Conservation (phyloP, 2,797 vertebrate species). For the Danio tinwini region DNA sequence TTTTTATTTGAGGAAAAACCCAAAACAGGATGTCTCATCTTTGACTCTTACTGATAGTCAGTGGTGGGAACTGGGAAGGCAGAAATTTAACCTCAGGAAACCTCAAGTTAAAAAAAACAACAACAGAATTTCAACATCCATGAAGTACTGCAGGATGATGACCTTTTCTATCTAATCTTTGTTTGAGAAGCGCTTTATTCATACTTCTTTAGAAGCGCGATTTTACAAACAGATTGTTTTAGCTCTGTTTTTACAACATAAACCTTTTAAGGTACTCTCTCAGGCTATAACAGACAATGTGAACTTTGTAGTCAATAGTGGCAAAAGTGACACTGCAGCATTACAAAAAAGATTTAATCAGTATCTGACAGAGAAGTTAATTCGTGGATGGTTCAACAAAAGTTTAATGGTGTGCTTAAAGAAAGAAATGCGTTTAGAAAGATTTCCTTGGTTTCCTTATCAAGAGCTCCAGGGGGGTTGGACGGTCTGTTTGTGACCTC, state of each 20-base stretch:
- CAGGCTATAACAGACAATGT: not conserved
- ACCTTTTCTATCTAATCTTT: not conserved
- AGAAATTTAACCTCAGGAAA: not conserved
- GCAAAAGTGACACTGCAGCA: not conserved
- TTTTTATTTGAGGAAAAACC: too few species aligned
- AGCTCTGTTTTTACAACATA: not conserved
- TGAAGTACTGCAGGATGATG: not conserved
- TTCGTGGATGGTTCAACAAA: not conserved
- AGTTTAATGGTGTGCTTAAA: conserved; percentile 1
- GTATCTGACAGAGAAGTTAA: not conserved
- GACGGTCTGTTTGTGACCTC: not conserved
- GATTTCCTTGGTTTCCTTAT: conserved; percentile 10
- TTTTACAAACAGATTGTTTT: not conserved
- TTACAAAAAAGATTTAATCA: conserved; percentile 14
- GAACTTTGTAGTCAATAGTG: not conserved
- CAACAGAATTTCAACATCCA: not conserved
- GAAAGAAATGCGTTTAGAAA: not conserved
- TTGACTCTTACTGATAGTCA: not conserved
- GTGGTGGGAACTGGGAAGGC: not conserved
- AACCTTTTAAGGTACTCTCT: not conserved
- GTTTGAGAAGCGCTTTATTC: not conserved
- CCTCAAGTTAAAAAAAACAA: not conserved
- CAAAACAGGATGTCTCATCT: too few species aligned
- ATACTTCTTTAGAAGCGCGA: not conserved
- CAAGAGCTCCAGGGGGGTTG: not conserved